Evolutionary conservation across 2,113 vertebrate species (phyloP).

Genomic region (Trichomycterus rosablanca): DNA sequence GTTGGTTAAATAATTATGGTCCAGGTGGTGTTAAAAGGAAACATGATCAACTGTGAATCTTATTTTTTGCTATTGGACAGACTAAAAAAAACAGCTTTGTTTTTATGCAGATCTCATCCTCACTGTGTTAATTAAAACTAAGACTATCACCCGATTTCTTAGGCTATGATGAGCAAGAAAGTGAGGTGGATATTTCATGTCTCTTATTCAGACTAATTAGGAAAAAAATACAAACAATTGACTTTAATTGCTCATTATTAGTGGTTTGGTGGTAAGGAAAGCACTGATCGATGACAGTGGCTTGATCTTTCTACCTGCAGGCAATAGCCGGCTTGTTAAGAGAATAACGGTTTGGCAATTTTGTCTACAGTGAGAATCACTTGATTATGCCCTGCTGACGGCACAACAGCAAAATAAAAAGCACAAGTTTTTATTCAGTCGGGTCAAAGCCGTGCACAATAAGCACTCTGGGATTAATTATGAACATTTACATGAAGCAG

Average conservation of each 20-base stretch:
- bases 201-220: too few relatives aligned
- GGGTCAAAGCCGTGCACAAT: slow-evolving; percentile 52
- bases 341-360: slow-evolving; percentile 32
- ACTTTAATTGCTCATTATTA: not conserved
- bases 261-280: not conserved
- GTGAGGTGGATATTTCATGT: too few relatives aligned
- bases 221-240: slow-evolving; percentile 8
- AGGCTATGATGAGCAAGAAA: too few relatives aligned
- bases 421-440: slow-evolving; percentile 56
- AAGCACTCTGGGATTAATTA: slow-evolving; percentile 96
- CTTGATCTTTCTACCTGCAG: slow-evolving; percentile 30
- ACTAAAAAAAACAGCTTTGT: too few relatives aligned
- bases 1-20: too few relatives aligned
- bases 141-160: too few relatives aligned
- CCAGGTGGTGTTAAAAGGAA: too few relatives aligned
- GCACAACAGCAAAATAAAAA: slow-evolving; percentile 6
- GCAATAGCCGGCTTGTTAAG: slow-evolving; percentile 11
- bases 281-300: slow-evolving; percentile 43
- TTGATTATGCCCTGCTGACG: slow-evolving; percentile 38
- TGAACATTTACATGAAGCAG: slow-evolving; percentile 85
- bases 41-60: too few relatives aligned
- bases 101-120: too few relatives aligned
- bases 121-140: too few relatives aligned
- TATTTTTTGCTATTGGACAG: too few relatives aligned
- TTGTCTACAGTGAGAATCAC: slow-evolving; percentile 27